Percentiles rank a stretch among this genome's conserved stretches.
Conservation (phyloP, 2,113 vertebrate species). For the Caranx ignobilis region DNA sequence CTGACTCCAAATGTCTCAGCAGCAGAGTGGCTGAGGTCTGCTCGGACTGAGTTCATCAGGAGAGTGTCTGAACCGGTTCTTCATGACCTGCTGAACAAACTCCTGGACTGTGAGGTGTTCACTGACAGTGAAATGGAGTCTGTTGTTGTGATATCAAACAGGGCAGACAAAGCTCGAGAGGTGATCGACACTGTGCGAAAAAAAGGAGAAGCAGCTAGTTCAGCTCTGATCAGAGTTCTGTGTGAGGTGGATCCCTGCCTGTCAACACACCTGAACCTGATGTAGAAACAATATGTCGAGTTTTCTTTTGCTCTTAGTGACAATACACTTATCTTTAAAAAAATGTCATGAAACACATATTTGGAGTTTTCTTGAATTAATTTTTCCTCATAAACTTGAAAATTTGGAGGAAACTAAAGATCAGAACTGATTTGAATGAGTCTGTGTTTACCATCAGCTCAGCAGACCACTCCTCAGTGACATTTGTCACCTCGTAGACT, state of each 20-base stretch:
- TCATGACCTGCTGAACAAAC: neutral
- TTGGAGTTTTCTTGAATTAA: too few relatives aligned
- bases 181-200: neutral
- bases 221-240: neutral
- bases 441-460: neutral
- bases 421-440: too few relatives aligned
- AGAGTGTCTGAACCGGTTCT: neutral
- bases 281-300: neutral
- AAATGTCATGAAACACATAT: too few relatives aligned
- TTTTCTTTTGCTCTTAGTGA: neutral
- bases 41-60: neutral
- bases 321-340: too few relatives aligned
- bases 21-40: neutral
- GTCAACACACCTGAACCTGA: neutral
- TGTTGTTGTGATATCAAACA: neutral
- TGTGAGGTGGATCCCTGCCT: neutral
- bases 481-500: neutral
- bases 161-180: neutral
- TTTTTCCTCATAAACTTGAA: too few relatives aligned
- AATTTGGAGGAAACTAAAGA: too few relatives aligned
- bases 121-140: neutral
- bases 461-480: neutral
- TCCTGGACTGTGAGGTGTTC: neutral
- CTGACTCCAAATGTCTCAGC: neutral
- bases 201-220: neutral